These are phyloP conservation scores for Masticophis lateralis DNA, from an alignment of 2,797 vertebrate genomes.

Conservation along the genomic window DNA sequence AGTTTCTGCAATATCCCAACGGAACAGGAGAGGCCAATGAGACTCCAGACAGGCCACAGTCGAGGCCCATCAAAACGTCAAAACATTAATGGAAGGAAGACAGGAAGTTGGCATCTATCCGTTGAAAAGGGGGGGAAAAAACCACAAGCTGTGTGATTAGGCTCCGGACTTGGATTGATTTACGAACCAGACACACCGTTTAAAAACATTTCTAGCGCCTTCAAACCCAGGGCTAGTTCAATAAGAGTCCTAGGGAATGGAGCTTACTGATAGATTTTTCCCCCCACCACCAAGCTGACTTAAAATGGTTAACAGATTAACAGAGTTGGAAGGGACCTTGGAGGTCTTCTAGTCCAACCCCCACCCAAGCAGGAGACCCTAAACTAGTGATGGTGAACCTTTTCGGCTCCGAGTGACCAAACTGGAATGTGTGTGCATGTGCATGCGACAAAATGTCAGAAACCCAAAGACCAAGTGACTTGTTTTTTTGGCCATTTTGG, in stretches of 20 bases:
- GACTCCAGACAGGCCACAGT: not conserved
- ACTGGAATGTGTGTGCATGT: too few species aligned
- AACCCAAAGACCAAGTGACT: too few species aligned
- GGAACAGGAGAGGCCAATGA: not conserved
- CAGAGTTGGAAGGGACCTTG: too few species aligned
- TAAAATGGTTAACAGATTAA: not conserved
- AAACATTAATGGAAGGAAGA: not conserved
- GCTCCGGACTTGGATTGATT: not conserved
- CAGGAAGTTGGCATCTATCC: not conserved
- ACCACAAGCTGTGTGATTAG: not conserved
- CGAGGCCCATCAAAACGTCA: not conserved
- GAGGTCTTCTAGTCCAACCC: too few species aligned
- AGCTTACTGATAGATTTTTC: not conserved
- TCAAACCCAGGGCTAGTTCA: not conserved
- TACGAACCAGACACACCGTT: not conserved
- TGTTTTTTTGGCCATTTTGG: too few species aligned
- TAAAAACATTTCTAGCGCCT: not conserved
- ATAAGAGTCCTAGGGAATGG: not conserved
- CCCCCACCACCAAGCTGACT: not conserved
- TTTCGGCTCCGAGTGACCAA: too few species aligned
- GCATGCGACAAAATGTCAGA: too few species aligned
- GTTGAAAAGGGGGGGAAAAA: rapidly evolving
- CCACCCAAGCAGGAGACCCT: too few species aligned
- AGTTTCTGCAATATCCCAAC: not conserved
- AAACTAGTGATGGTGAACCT: too few species aligned